A percentile compares a stretch with the other conserved stretches of the same genome.
Conservation (phyloP, 2,113 vertebrate genomes). For the Orthochromis malagaraziensis region DNA sequence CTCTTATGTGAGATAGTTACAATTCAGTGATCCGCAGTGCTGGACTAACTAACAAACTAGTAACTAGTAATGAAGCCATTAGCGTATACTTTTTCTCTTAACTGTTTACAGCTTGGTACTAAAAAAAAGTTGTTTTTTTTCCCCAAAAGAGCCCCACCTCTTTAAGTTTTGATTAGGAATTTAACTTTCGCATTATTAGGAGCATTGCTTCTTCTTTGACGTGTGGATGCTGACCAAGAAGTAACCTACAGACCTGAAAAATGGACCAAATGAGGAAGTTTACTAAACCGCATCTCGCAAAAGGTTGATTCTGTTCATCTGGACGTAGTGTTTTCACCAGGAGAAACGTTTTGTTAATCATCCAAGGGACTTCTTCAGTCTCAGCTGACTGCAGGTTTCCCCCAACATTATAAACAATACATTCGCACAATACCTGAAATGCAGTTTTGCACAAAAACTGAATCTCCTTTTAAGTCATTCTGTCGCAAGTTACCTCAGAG, state of each 20-base stretch:
- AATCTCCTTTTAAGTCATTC: neutral
- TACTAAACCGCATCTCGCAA: neutral
- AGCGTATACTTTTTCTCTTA: neutral
- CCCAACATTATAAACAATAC: neutral
- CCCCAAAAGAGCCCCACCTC: neutral
- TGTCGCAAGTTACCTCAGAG: neutral
- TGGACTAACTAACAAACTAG: neutral
- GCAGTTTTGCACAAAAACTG: neutral
- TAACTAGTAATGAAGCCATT: neutral
- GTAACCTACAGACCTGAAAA: neutral
- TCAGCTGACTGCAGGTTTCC: neutral
- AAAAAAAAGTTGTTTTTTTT: neutral
- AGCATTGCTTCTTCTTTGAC: rapidly evolving
- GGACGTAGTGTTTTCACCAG: neutral
- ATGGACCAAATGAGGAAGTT: neutral
- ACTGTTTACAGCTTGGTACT: neutral
- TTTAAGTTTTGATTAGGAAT: neutral
- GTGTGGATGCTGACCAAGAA: neutral
- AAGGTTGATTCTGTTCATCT: neutral
- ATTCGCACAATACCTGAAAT: neutral
- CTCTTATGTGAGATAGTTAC: neutral
- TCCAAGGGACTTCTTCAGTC: neutral
- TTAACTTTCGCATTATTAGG: neutral
- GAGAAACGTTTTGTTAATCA: neutral
- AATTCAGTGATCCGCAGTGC: neutral